A percentile compares a stretch with the other conserved stretches of the same genome.
Evolutionary conservation across 2,888 invertebrate genomes (phyloP).

Genomic region (Iselma pallidipennis): DNA sequence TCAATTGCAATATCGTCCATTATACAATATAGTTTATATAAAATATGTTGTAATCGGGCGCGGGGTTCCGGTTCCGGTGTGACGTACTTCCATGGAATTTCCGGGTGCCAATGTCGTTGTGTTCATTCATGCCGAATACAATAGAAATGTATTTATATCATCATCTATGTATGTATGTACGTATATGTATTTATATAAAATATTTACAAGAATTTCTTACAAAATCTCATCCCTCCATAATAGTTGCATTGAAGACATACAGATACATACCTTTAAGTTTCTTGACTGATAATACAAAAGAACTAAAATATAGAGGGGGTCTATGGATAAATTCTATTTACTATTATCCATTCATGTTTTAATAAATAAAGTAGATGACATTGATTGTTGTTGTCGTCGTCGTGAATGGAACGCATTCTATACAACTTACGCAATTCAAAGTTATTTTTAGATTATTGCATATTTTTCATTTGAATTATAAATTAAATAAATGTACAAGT

Average conservation of each 20-base stretch:
- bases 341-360: slow-evolving; percentile 36
- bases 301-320: background rate
- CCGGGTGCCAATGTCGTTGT: slow-evolving; percentile 37
- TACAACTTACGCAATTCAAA: slow-evolving; percentile 30
- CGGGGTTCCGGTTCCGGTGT: slow-evolving; percentile 44
- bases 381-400: slow-evolving; percentile 39
- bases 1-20: background rate
- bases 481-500: slow-evolving; percentile 8
- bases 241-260: too few relatives aligned
- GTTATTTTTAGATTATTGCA: slow-evolving; percentile 32
- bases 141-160: slow-evolving; percentile 8
- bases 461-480: slow-evolving; percentile 7
- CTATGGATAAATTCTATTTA: slow-evolving; percentile 16
- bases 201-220: background rate
- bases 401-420: slow-evolving; percentile 41
- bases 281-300: too few relatives aligned
- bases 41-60: slow-evolving; percentile 34
- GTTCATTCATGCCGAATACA: slow-evolving; percentile 32
- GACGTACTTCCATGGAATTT: slow-evolving; percentile 43
- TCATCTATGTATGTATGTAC: background rate
- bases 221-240: too few relatives aligned
- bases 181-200: background rate
- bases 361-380: slow-evolving; percentile 38
- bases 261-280: too few relatives aligned
- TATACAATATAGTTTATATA: background rate